Evolutionary conservation across 2,888 invertebrate genomes (phyloP), one percentile per base, ranked within the genome.

Genomic region (Chalcosyrphus nemorum): DNA sequence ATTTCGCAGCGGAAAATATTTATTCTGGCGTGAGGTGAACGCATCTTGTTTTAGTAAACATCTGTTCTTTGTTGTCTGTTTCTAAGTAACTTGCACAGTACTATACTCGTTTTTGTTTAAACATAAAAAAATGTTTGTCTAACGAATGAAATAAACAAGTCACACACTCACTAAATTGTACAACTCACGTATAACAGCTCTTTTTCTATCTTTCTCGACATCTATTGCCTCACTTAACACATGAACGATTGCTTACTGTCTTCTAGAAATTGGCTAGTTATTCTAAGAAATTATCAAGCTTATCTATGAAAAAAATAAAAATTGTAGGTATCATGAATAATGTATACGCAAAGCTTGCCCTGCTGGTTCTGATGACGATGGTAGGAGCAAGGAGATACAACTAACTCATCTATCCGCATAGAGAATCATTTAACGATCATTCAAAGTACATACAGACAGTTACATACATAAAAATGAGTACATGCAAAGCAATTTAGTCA

Each of bases 401-500:
- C 57, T 71, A 70, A 45, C 57, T 71, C 21, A 50, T 71, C 63
- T 29, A 71, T 78, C 35, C 32, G 27, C 21, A 54, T 70, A 63
- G 41, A 63, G 41, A 75, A 32, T 41, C 57, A 65, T 70, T 76
- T 65, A 81, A 63, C 35, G 65, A 59, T 81, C 50, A 63, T 71
- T 59, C 41, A 32, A 41, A 32, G 45, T 27, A 32, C 35, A 45
- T 21, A 70, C 32, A 29, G 19, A 56, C 68, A 38, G 41, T 50
- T 32, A 50, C 29, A 43, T 43, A 11, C 52, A 6, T 61, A 70
- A 17, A 43, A 75, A 45, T 57, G 57, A 57, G 70, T 71, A 81
- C 43, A 81, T 52, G 68, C 78, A 78, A 77, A 82, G 68, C 45
- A 78, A 82, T 82, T 78, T 66, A 72, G 61, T 41, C 56, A 78